phyloP scores from a whole-genome alignment of 2,113 vertebrate genomes.

The Hipposideros armiger region DNA sequence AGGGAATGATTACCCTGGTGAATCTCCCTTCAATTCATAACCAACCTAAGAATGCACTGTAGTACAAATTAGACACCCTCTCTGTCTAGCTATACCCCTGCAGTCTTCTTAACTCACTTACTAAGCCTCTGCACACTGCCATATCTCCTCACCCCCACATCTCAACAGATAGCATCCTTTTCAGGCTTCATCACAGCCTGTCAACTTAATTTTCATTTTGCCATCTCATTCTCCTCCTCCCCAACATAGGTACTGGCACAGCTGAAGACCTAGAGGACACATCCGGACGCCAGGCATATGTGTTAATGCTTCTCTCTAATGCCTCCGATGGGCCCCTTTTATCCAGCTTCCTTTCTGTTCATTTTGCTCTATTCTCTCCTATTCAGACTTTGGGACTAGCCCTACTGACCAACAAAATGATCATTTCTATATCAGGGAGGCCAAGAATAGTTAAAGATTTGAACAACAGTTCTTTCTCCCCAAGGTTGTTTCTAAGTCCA shows the following conservation, averaged over 20 bases:
- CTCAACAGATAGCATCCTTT: neutral
- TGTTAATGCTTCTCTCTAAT: neutral
- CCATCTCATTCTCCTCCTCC: neutral
- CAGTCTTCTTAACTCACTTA: neutral
- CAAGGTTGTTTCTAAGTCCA: neutral
- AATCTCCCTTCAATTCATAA: neutral
- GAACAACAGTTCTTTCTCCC: neutral
- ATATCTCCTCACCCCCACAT: neutral
- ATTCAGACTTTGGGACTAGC: neutral
- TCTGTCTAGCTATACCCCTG: neutral
- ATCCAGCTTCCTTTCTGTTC: neutral
- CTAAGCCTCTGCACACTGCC: neutral
- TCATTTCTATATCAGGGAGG: neutral
- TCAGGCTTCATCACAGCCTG: neutral
- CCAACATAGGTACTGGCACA: neutral
- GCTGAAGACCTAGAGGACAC: neutral
- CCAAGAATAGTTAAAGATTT: neutral
- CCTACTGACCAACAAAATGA: neutral
- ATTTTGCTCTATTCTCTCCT: neutral
- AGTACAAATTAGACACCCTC: neutral
- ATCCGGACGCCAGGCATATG: fast-evolving
- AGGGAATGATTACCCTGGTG: neutral
- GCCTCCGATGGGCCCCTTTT: neutral
- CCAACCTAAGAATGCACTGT: neutral
- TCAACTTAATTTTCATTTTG: neutral